A percentile compares a stretch with the other conserved stretches of the same genome.
phyloP scores from a whole-genome alignment of 1,140 invertebrate genomes.

The Atta colombica region DNA sequence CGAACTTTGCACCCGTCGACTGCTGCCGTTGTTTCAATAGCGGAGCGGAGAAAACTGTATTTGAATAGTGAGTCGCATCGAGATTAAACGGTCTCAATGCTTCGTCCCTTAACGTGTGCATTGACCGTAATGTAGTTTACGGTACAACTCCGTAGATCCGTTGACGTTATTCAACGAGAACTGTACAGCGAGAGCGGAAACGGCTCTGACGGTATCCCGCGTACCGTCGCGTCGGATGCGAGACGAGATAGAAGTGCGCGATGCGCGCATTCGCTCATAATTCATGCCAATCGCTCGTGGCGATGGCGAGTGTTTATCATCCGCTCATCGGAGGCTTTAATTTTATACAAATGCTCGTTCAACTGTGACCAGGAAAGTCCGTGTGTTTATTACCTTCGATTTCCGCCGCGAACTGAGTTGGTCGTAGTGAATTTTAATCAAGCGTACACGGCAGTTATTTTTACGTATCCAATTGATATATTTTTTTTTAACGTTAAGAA shows the following conservation, averaged over 20 bases:
- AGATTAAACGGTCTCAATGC: slow-evolving; percentile 31
- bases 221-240: slow-evolving; percentile 1
- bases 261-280: slow-evolving; percentile 19
- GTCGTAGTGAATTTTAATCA: not conserved
- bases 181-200: slow-evolving; percentile 16
- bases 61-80: slow-evolving; percentile 56
- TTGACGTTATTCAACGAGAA: not conserved
- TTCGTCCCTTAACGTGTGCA: slow-evolving; percentile 31
- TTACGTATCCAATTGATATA: not conserved
- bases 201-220: slow-evolving; percentile 16
- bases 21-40: slow-evolving; percentile 26
- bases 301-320: slow-evolving; percentile 39
- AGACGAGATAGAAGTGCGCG: slow-evolving; percentile 21
- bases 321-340: slow-evolving; percentile 44
- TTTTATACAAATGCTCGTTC: slow-evolving; percentile 25
- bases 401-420: not conserved
- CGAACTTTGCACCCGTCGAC: slow-evolving; percentile 17
- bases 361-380: slow-evolving; percentile 36
- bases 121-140: slow-evolving; percentile 51
- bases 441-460: not conserved
- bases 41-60: not conserved
- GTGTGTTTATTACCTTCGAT: slow-evolving; percentile 40
- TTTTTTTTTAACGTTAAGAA: not conserved
- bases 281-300: slow-evolving; percentile 47
- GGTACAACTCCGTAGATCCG: slow-evolving; percentile 30